Base-by-base conservation (phyloP, 2,888 invertebrate species). In the Diarsia mendica region DNA sequence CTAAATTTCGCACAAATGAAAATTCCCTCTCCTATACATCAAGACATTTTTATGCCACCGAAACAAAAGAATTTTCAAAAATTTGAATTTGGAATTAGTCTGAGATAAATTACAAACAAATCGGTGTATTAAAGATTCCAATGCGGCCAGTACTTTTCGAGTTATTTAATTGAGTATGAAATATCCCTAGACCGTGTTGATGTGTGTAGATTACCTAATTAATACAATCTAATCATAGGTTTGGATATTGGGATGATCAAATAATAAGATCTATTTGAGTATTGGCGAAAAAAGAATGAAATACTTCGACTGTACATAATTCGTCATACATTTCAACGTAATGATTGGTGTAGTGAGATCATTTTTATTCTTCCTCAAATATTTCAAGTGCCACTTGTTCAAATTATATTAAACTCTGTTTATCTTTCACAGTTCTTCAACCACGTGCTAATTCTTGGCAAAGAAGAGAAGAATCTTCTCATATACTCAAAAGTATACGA, bases 361-460 rank as follows among this genome's bases (percentile, higher is more conserved):
- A 23, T 55, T 23, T 55, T 23, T 55, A 58, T 58, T 15, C 15
- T 15, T 58, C 8, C 15, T 2, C 15, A 23, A 23, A 23, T 23
- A 48, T 48, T 15, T 23, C 28, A 28, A 28, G 23, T 28, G 28
- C 15, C 28, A 58, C 15, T 58, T 15, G 3, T 58, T 58, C 1
- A 15, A 3, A 28, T 28, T 10, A n/a, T 18, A 20, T 9, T 28
- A 51, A 67, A 33, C 46, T 20, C 28, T 46, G 9, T 44, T 67
- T 82, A 2, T 89, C 86, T 77, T 83, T 95, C 96, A 11, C 96
- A 99, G 98, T 99, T 99, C 94, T 99, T 99, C 97, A 99, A 99
- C 96, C 99, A 99, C 94, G 98, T 99, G 58, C 96, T 99, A 76
- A 98, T 99, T 89, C 97, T 99, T 93, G 99, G 99, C 74, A 99